Evolutionary conservation across 1,140 invertebrate species (phyloP), one percentile per base, ranked within the genome.

Genomic region (Cydia splendana): DNA sequence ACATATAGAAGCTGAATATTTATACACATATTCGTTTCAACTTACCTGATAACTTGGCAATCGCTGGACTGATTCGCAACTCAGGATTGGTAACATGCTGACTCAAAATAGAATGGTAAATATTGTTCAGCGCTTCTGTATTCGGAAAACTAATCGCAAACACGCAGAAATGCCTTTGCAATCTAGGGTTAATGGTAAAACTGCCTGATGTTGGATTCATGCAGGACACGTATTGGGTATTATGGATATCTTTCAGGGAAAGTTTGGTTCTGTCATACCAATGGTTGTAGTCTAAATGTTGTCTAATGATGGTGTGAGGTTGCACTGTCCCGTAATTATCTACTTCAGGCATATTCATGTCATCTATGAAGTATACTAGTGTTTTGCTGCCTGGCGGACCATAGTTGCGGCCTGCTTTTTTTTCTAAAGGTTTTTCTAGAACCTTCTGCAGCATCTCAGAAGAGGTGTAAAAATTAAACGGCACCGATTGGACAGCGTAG

Each of bases 141-240:
- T 96, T 96, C 0, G 98, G 98, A 89, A 99, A 99, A 87, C 97
- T 98, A 1, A 99, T 96, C 45, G 98, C 97, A 91, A 99, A 98
- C 0, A 99, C 98, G 84, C 96, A 96, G 90, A 99, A 99, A 89
- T 99, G 98, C 76, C 98, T 94, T 89, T 99, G 98, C 4, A 99
- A 94, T 79, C 98, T 95, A 0, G 98, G 97, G 94, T 99, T 98
- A 76, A 99, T 98, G 0, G 98, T 99, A 87, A 99, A 99, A 84
- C 97, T 98, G 45, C 98, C 98, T 75, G 98, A 98, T 0, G 98
- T 99, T 0, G 98, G 98, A 93, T 99, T 99, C 98, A 99, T 99
- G 87, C 98, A 99, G 34, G 97, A 97, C 0, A 99, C 96, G 87
- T 99, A 99, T 89, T 99, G 98, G 76, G 98, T 98, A 87, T 99